phyloP scores from a whole-genome alignment of 2,113 vertebrate species.

The Sclerurus mexicanus region DNA sequence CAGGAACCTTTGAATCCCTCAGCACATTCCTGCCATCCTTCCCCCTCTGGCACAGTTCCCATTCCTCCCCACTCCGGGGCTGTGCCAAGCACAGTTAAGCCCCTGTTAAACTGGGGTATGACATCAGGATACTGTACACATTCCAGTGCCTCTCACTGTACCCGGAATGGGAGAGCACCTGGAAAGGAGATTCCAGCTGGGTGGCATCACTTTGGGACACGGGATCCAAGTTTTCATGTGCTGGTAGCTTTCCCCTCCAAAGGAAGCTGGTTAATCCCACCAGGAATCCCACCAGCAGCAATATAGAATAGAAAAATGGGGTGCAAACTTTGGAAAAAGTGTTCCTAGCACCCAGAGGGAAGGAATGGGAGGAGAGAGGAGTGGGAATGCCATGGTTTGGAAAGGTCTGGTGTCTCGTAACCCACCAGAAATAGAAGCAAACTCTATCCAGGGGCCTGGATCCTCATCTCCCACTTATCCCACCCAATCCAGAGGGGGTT shows the following conservation, averaged over 20 bases:
- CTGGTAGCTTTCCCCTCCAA: background rate
- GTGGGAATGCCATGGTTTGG: background rate
- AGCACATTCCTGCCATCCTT: background rate
- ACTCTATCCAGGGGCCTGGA: background rate
- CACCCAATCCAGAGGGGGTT: background rate
- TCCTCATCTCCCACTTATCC: background rate
- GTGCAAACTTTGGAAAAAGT: background rate
- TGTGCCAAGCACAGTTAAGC: conserved; percentile 61
- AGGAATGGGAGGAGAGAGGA: background rate
- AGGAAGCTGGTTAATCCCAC: background rate
- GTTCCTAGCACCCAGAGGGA: background rate
- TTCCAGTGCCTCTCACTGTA: conserved; percentile 11
- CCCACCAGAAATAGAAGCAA: conserved; percentile 30
- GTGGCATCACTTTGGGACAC: fast-evolving
- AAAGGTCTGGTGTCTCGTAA: conserved; percentile 20
- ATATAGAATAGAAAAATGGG: fast-evolving
- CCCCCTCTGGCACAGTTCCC: background rate
- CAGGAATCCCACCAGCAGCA: background rate
- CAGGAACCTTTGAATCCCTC: conserved; percentile 16
- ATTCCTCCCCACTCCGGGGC: background rate
- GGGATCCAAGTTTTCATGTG: fast-evolving
- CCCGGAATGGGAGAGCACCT: background rate
- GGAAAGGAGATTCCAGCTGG: background rate
- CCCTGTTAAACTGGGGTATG: conserved; percentile 19
- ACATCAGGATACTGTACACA: conserved; percentile 9